Evolutionary conservation across 2,888 invertebrate genomes (phyloP), one percentile per base, ranked within the genome.

Genomic region (Melikaiella ostensackeni): DNA sequence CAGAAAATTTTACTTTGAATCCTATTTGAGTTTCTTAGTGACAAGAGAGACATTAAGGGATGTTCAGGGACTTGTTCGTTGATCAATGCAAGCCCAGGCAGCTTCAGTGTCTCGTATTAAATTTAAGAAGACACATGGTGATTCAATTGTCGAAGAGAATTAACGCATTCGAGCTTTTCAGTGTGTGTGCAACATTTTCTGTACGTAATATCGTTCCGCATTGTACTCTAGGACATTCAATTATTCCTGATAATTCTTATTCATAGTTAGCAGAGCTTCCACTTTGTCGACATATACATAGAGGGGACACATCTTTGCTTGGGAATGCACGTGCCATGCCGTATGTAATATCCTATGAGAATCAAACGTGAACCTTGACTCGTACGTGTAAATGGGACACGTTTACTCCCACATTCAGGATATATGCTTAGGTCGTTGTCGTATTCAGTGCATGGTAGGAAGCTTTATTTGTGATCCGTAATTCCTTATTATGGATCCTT

Each of bases 201-300:
- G 30, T 24, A 27, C 19, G 38, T 24, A 24, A 66, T 27, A 19
- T n/a, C 46, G 30, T 46, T 66, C 8, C 42, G 27, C 27, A 46
- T 16, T 46, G 30, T 30, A 46, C 70, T 30, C 46, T 50, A 35
- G 66, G 59, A 73, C 75, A 77, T 77, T 82, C 78, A 84, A 85
- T 85, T 85, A 84, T 84, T 85, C 79, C 80, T 83, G 50, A 46
- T 11, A 70, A 70, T 50, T 77, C 77, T 80, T 80, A 81, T 77
- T 80, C 81, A 46, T 79, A 33, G 79, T 81, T 81, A 78, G 77
- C 78, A 75, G 50, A 33, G 35, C 74, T 27, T 74, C 38, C 42
- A 63, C 74, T 75, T 77, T 77, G 79, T 33, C 3, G 13, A 30
- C 30, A n/a, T 61, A 50, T 30, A 42, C 46, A 46, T 16, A 21